Evolutionary conservation across 2,113 vertebrate genomes (phyloP).

Genomic region (pig (Sus scrofa)): DNA sequence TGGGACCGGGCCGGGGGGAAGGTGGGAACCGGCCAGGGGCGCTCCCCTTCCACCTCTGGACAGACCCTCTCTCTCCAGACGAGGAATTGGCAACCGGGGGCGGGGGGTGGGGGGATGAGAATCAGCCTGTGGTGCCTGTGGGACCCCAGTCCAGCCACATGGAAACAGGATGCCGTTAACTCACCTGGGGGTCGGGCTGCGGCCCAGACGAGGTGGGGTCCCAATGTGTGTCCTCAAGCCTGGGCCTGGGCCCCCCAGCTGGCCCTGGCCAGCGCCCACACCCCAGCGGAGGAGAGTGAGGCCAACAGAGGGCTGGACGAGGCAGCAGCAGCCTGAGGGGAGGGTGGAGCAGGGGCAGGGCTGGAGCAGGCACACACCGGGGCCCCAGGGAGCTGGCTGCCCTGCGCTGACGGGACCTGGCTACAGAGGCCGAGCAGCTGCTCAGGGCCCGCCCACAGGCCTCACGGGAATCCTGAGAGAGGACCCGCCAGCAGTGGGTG

Average conservation of each 20-base stretch:
- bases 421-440: slow-evolving; percentile 82
- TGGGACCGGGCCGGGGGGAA: background rate
- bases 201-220: background rate
- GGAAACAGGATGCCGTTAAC: background rate
- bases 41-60: background rate
- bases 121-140: rapidly evolving
- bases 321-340: background rate
- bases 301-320: background rate
- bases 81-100: background rate
- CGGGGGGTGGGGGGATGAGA: no score
- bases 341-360: slow-evolving; percentile 70
- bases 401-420: slow-evolving; percentile 86
- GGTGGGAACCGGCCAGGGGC: no score
- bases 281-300: no score
- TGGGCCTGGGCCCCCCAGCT: background rate
- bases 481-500: slow-evolving; percentile 85
- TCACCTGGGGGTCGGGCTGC: background rate
- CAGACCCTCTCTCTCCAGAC: background rate
- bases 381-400: slow-evolving; percentile 86
- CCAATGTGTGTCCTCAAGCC: background rate
- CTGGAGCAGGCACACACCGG: slow-evolving; percentile 86
- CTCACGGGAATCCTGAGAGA: slow-evolving; percentile 83
- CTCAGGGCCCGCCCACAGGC: slow-evolving; percentile 85
- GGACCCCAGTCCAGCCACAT: background rate
- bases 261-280: background rate